A percentile compares a stretch with the other conserved stretches of the same genome.
phyloP scores from a whole-genome alignment of 2,113 vertebrate species.

The Mohoua ochrocephala region DNA sequence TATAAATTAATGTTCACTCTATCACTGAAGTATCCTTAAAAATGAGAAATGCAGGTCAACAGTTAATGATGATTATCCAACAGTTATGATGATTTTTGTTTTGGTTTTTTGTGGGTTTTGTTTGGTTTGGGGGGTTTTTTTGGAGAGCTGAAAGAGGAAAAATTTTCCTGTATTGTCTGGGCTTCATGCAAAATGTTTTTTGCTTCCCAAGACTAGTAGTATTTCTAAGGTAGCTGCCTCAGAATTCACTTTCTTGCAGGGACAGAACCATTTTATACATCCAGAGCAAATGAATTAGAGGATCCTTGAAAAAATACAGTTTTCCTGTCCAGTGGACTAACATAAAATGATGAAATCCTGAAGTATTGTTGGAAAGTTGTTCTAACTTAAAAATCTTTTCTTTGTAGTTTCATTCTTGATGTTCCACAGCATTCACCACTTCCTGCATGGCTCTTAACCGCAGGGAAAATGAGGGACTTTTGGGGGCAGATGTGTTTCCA shows the following conservation, averaged over 20 bases:
- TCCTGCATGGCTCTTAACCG: constrained; percentile 71
- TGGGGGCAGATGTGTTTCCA: constrained; percentile 92
- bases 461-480: constrained; percentile 96
- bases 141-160: neutral
- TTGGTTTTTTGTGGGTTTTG: neutral
- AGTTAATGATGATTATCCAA: neutral
- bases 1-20: neutral
- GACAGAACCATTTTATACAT: neutral
- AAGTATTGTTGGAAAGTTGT: constrained; percentile 21
- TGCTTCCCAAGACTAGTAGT: neutral
- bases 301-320: neutral
- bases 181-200: neutral
- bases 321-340: neutral
- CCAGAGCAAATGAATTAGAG: neutral
- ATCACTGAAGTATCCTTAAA: neutral
- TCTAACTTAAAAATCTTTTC: constrained; percentile 60
- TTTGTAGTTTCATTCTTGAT: constrained; percentile 63
- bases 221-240: neutral
- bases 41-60: neutral
- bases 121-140: neutral
- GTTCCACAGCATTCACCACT: constrained; percentile 44
- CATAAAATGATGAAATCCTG: neutral
- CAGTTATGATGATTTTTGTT: neutral
- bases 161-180: neutral
- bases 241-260: neutral